Conservation (phyloP, 2,797 vertebrate genomes). For the Phyllotis vaccarum region DNA sequence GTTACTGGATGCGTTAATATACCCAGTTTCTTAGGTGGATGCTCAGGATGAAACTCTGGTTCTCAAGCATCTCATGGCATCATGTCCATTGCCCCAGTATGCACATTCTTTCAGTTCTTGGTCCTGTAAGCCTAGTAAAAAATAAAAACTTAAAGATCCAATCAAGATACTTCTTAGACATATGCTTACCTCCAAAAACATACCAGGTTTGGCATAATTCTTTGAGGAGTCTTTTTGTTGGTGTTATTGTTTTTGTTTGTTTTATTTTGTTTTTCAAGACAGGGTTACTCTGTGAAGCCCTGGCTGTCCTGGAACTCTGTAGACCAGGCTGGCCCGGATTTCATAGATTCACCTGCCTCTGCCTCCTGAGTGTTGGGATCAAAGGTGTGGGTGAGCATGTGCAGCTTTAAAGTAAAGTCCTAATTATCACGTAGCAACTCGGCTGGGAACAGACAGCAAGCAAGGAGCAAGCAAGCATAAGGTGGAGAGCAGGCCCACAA, state of each 20-base stretch:
- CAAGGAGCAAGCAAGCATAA: background rate
- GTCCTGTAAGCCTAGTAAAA: background rate
- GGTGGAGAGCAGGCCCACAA: background rate
- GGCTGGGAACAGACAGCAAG: background rate
- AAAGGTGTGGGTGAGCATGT: no score
- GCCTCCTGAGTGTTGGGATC: no score
- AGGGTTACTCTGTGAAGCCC: background rate
- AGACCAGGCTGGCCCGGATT: no score
- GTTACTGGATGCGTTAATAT: background rate
- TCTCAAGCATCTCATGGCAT: background rate
- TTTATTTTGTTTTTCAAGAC: background rate
- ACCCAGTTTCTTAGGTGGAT: background rate
- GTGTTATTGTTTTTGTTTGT: background rate
- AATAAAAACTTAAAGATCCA: conserved; percentile 35
- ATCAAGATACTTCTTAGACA: conserved; percentile 42
- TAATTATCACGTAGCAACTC: background rate
- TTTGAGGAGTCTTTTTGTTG: background rate
- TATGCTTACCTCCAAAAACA: background rate
- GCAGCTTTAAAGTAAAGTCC: background rate
- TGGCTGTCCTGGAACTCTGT: background rate
- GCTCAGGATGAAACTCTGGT: background rate
- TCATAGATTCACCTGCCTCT: no score
- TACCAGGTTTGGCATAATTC: background rate
- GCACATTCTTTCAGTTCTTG: background rate
- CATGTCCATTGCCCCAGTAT: background rate